A percentile compares a stretch with the other conserved stretches of the same genome.
Conservation (phyloP, 2,797 vertebrate genomes). For the Crax fasciolata region DNA sequence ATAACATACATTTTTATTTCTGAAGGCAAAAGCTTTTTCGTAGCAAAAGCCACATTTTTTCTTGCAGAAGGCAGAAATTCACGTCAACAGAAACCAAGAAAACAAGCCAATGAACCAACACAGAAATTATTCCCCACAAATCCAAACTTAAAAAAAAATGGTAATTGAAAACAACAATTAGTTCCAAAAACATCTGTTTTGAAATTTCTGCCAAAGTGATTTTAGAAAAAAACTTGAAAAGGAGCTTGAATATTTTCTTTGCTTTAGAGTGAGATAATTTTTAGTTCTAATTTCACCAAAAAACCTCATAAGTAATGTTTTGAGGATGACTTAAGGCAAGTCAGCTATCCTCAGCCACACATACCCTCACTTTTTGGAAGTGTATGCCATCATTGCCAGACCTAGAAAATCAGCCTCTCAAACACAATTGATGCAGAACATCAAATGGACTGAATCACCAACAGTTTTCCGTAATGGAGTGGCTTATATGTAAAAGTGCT, state of each 20-base stretch:
- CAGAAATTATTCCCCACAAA: neutral
- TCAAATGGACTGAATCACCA: neutral
- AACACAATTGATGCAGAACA: neutral
- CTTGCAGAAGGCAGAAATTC: neutral
- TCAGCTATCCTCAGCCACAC: neutral
- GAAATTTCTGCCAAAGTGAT: neutral
- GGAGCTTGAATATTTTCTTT: neutral
- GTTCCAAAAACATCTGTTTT: neutral
- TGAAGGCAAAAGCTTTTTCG: neutral
- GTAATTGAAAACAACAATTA: neutral
- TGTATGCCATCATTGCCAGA: rapidly evolving
- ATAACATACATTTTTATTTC: neutral
- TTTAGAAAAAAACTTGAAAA: neutral
- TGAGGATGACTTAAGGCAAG: neutral
- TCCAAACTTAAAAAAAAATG: neutral
- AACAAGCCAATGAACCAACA: neutral
- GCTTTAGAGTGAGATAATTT: neutral
- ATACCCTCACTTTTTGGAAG: neutral
- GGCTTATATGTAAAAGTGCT: neutral
- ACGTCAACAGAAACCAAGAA: neutral
- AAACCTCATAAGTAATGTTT: slow-evolving; percentile 33
- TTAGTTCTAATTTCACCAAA: neutral
- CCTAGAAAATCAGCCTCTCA: neutral
- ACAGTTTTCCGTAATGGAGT: neutral
- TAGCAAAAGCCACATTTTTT: neutral